These are phyloP conservation scores for Lanius ludovicianus DNA, from an alignment of 2,113 vertebrate genomes.

Conservation along the genomic window DNA sequence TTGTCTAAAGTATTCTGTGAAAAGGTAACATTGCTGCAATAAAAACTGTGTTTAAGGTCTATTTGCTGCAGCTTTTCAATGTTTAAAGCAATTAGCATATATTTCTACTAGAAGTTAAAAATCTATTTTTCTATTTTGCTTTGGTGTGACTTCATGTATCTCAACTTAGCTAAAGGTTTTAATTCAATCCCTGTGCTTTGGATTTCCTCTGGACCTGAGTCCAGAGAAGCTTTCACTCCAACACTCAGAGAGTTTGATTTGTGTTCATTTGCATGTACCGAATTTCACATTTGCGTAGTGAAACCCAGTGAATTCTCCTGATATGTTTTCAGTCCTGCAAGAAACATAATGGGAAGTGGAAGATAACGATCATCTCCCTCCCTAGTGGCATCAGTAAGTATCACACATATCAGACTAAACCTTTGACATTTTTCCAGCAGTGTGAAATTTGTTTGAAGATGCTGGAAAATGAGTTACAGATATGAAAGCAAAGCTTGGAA, in stretches of 20 bases:
- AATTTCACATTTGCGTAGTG: background rate
- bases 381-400: conserved; percentile 56
- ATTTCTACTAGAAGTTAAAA: too few species aligned
- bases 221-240: too few species aligned
- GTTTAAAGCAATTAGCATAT: too few species aligned
- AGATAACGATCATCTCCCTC: conserved; percentile 22
- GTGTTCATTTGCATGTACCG: conserved; percentile 1
- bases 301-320: background rate
- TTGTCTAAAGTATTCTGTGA: too few species aligned
- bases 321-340: background rate
- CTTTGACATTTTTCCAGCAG: conserved; percentile 58
- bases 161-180: too few species aligned
- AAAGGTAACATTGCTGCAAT: too few species aligned
- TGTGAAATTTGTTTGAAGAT: conserved; percentile 60
- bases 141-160: too few species aligned
- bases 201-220: too few species aligned
- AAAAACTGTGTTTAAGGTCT: too few species aligned
- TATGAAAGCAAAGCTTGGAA: conserved; percentile 38
- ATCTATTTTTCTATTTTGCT: too few species aligned
- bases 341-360: conserved; percentile 18
- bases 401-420: conserved; percentile 61
- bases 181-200: too few species aligned
- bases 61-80: too few species aligned
- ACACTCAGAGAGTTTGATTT: background rate
- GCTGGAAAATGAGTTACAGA: conserved; percentile 53